Evolutionary conservation across 1,140 invertebrate species (phyloP), one percentile per base, ranked within the genome.

Genomic region (Drosophila arawakana): DNA sequence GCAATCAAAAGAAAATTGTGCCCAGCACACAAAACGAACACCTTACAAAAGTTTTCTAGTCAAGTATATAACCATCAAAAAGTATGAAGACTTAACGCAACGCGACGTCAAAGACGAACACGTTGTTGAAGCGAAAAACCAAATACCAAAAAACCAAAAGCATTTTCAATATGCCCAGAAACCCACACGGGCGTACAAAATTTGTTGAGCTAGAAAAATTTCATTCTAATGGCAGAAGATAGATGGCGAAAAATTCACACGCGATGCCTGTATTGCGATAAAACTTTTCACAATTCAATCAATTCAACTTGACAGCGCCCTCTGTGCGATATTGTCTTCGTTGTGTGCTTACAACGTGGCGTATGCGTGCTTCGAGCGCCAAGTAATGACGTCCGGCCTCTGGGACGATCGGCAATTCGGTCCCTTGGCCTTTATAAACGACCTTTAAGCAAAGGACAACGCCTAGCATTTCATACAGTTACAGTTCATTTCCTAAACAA

Each of bases 281-380:
- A 80, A 84, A 84, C 73, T 84, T 84, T 84, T 85, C 77, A 84
- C 81, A 76, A 85, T 85, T 84, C 81, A 80, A 85, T 84, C 81
- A 85, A 84, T 84, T 78, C 61, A 63, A 69, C 59, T 74, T 74
- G 34, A 39, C 10, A 43, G 60, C 60, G 39, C 34, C 21, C 35
- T 34, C 43, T 44, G 15, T 50, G 44, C 34, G 30, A 35, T 44
- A 13, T 43, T 59, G 18, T 46, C 5, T 35, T 21, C 5, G 8
- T 15, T 15, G 6, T 41, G 15, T 15, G 6, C 15, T 10, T 7
- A 57, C 76, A 70, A 44, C 63, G 49, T 55, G 71, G 72, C 76
- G 80, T 73, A 83, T 83, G 41, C 80, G 76, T 84, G 62, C 50
- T 69, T 1, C 3, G 9, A n/a, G 50, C 21, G 43, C 35, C 34